Evolutionary conservation across 1,140 invertebrate species (phyloP).

Genomic region (Trachymyrmex septentrionalis): DNA sequence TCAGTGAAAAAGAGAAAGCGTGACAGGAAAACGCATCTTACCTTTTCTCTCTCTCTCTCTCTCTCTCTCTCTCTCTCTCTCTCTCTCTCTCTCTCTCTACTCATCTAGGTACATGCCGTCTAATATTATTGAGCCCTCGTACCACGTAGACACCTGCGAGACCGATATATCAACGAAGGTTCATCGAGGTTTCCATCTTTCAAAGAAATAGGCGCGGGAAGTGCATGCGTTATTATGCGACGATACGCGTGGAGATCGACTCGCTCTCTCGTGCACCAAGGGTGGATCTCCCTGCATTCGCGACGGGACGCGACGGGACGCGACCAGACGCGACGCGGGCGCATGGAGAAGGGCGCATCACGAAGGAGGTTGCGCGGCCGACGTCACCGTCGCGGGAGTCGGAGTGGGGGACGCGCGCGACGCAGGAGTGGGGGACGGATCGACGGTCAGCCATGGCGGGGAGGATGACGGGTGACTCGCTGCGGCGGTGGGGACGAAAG

Average conservation of each 20-base stretch:
- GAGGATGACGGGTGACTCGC: background rate
- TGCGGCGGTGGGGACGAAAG: constrained; percentile 42
- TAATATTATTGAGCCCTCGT: background rate
- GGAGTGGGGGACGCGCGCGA: background rate
- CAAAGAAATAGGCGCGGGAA: constrained; percentile 8
- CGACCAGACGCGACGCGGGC: background rate
- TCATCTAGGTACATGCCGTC: constrained; percentile 15
- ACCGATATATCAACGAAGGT: background rate
- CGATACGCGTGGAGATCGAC: constrained; percentile 53
- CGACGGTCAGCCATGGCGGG: background rate
- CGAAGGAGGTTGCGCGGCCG: constrained; percentile 62
- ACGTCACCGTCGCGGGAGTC: constrained; percentile 1
- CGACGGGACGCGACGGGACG: background rate
- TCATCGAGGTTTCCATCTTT: background rate
- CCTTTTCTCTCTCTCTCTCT: background rate
- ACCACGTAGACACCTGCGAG: background rate
- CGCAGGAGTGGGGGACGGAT: background rate
- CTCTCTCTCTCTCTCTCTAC: background rate
- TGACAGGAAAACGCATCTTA: constrained; percentile 11
- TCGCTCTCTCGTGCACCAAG: constrained; percentile 63
- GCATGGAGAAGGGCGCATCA: constrained; percentile 28
- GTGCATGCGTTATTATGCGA: constrained; percentile 30
- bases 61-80: background rate
- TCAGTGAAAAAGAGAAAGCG: background rate
- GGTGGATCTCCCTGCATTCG: constrained; percentile 71